Evolutionary conservation across 1,140 invertebrate species (phyloP).

Genomic region (Chironomus striatipennis): DNA sequence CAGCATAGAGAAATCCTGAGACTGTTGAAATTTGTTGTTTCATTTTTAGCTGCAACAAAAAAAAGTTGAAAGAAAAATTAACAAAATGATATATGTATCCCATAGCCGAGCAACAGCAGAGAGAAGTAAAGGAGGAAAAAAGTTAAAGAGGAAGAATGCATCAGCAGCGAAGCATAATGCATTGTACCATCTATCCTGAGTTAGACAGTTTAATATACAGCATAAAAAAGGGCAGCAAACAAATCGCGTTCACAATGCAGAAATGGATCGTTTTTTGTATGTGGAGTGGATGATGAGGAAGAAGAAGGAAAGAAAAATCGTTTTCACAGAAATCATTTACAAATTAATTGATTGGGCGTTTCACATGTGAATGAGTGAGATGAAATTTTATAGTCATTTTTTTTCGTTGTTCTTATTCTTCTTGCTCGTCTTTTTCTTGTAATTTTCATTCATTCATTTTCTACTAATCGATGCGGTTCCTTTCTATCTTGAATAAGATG

Average conservation of each 20-base stretch:
- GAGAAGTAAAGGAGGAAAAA: too few relatives aligned
- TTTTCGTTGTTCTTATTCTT: neutral
- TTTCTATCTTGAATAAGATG: too few relatives aligned
- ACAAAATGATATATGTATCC: conserved; percentile 14
- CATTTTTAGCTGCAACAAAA: neutral
- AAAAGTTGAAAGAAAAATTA: neutral
- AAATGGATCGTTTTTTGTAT: neutral
- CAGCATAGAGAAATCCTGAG: too few relatives aligned
- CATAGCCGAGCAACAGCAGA: neutral
- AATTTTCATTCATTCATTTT: too few relatives aligned
- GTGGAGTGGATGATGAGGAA: neutral
- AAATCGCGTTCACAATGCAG: conserved; percentile 1
- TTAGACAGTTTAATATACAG: neutral
- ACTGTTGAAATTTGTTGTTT: neutral
- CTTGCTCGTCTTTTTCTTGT: neutral
- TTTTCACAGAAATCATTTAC: conserved; percentile 24
- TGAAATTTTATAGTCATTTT: neutral
- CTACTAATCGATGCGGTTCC: too few relatives aligned
- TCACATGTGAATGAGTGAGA: neutral
- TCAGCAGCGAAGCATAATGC: neutral
- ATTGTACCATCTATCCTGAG: neutral
- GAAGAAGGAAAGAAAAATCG: neutral
- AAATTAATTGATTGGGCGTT: conserved; percentile 23
- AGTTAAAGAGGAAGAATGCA: neutral
- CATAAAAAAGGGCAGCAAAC: neutral